Conservation (phyloP, 2,113 vertebrate genomes). For the Nanger granti region DNA sequence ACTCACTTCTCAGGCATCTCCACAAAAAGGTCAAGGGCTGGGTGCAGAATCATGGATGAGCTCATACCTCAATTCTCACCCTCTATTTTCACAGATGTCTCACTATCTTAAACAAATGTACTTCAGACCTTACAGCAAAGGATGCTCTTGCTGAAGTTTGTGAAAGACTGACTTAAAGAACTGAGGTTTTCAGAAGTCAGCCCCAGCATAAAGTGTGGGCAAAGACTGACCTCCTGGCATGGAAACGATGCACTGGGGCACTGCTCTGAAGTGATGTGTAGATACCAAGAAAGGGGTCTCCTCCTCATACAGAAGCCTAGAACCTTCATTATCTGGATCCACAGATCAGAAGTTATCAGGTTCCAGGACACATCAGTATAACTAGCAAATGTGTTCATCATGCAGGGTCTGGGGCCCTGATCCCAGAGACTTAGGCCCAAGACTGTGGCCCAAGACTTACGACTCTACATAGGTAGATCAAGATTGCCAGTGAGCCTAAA, state of each 20-base stretch:
- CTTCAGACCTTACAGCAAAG: slow-evolving; percentile 1
- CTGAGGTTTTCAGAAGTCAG: neutral
- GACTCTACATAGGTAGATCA: neutral
- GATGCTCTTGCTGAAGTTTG: neutral
- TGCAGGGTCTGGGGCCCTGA: neutral
- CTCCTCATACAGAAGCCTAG: neutral
- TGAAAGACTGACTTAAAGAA: neutral
- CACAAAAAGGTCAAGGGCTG: slow-evolving; percentile 29
- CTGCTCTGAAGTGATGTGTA: neutral
- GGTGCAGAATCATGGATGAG: slow-evolving; percentile 4
- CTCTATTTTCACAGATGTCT: slow-evolving; percentile 35
- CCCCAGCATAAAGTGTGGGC: neutral
- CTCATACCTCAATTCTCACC: neutral
- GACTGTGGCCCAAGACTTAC: too few relatives aligned
- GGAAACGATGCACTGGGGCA: rapidly evolving
- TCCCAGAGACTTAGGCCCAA: neutral
- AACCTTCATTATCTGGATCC: neutral
- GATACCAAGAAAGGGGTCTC: neutral
- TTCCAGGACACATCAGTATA: neutral
- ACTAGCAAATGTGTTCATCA: neutral
- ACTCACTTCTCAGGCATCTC: slow-evolving; percentile 11
- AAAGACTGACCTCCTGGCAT: neutral
- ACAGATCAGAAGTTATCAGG: neutral
- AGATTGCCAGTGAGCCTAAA: neutral
- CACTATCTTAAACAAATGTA: slow-evolving; percentile 28